Conservation (phyloP, 2,113 vertebrate species). For the Cairina moschata region DNA sequence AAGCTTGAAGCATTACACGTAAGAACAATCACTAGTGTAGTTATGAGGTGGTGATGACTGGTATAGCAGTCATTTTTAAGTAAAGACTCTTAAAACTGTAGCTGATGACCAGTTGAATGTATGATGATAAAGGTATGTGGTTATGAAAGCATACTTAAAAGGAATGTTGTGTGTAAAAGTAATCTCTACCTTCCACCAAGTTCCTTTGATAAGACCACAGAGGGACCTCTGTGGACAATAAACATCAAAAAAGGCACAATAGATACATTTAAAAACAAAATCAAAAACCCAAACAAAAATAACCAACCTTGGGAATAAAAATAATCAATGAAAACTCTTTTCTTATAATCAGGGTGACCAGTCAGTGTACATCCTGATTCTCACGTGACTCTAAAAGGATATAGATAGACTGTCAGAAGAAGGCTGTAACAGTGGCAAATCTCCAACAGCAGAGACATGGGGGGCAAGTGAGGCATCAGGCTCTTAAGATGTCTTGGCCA, state of each 20-base stretch:
- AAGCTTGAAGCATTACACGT: not conserved
- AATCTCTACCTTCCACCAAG: not conserved
- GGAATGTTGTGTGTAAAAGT: not conserved
- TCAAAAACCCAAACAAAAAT: too few relatives aligned
- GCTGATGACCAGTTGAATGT: not conserved
- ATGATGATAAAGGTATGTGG: not conserved
- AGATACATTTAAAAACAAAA: not conserved
- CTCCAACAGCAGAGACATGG: not conserved
- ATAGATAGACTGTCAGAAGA: not conserved
- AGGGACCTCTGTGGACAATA: not conserved
- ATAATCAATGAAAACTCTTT: not conserved
- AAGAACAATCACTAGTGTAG: not conserved
- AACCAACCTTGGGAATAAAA: too few relatives aligned
- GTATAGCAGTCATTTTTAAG: not conserved
- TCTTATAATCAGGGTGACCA: not conserved
- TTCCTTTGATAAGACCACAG: not conserved
- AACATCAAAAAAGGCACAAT: not conserved
- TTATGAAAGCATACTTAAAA: not conserved
- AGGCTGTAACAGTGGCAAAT: not conserved
- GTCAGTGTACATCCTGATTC: not conserved
- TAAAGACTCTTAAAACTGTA: not conserved
- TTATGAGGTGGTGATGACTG: not conserved
- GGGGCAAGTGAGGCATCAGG: not conserved
- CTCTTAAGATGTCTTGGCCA: not conserved
- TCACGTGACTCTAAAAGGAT: not conserved